phyloP scores from a whole-genome alignment of 2,888 invertebrate genomes.

The Aquatica leii region DNA sequence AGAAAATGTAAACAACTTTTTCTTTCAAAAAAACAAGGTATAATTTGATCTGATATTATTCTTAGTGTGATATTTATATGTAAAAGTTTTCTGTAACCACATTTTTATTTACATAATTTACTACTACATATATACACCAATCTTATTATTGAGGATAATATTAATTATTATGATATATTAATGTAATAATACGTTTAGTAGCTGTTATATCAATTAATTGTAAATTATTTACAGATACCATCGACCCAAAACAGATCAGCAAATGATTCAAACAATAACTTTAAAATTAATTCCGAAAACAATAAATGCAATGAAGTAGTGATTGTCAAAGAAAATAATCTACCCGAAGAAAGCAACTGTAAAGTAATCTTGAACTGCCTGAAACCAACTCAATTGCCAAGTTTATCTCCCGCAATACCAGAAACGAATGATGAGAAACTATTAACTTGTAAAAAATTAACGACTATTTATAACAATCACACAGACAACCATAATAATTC shows the following conservation, averaged over 20 bases:
- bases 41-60: too few relatives aligned
- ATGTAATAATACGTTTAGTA: too few relatives aligned
- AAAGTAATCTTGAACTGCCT: not conserved
- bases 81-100: too few relatives aligned
- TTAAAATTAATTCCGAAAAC: conserved; percentile 29
- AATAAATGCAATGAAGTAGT: not conserved
- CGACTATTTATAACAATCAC: not conserved
- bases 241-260: conserved; percentile 3
- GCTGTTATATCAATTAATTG: too few relatives aligned
- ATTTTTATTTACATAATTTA: too few relatives aligned
- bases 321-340: conserved; percentile 6
- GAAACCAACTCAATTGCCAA: not conserved
- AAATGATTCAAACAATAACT: conserved; percentile 54
- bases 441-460: not conserved
- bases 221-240: too few relatives aligned
- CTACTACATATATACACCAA: too few relatives aligned
- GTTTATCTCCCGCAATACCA: not conserved
- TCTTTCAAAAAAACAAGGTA: too few relatives aligned
- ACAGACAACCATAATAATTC: not conserved
- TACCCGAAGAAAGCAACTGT: not conserved
- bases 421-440: not conserved
- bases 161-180: too few relatives aligned
- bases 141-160: too few relatives aligned
- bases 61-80: too few relatives aligned
- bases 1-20: too few relatives aligned